Percentiles rank a stretch among this genome's conserved stretches.
Evolutionary conservation across 2,797 vertebrate genomes (phyloP).

Genomic region (Emydoidea blandingii): DNA sequence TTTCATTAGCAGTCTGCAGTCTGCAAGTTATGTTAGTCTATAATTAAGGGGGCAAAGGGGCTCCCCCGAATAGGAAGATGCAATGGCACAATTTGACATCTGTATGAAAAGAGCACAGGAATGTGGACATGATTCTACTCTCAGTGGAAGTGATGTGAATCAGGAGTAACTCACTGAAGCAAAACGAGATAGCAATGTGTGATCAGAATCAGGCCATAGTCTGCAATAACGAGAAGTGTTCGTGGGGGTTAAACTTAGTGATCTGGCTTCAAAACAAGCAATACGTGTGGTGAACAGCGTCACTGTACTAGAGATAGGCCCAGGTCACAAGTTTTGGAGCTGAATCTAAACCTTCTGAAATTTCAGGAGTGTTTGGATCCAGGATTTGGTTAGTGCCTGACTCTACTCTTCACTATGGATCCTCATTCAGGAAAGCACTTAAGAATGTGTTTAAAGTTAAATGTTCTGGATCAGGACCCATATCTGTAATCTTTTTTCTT

Average conservation of each 20-base stretch:
- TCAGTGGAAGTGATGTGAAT: neutral
- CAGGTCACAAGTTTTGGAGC: neutral
- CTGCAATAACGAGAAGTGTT: neutral
- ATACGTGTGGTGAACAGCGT: neutral
- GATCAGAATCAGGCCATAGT: neutral
- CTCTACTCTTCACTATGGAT: neutral
- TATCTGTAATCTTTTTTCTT: neutral
- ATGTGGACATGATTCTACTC: neutral
- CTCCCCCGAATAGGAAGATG: neutral
- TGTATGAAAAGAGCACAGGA: neutral
- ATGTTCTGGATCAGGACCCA: neutral
- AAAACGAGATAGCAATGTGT: neutral
- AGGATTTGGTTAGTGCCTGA: neutral
- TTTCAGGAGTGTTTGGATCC: neutral
- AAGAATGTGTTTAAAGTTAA: accelerated
- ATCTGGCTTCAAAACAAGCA: neutral
- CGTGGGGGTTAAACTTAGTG: neutral
- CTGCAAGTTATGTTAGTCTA: neutral
- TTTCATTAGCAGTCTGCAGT: neutral
- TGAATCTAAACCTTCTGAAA: neutral
- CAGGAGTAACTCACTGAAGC: neutral
- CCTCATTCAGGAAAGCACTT: neutral
- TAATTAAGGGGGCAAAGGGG: neutral
- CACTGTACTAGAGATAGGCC: neutral
- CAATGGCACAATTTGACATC: neutral